Evolutionary conservation across 2,888 invertebrate genomes (phyloP), one percentile per base, ranked within the genome.

Genomic region (Erebia palarica): DNA sequence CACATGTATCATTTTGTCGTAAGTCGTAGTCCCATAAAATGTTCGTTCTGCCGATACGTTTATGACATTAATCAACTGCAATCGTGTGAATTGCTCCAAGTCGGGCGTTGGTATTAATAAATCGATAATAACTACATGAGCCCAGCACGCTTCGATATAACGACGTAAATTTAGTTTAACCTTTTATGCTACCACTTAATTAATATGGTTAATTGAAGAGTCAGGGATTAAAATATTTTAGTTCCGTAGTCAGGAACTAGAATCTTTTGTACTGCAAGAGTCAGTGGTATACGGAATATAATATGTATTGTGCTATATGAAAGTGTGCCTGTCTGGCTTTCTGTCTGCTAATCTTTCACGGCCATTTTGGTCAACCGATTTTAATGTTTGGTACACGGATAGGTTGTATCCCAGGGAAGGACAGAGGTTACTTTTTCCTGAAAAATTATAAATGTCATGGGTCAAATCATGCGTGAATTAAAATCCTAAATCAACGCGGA

Each of bases 101-200:
- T 57, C 16, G 69, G 55, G 58, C 65, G 64, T 70, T 21, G 53
- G 59, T 42, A 58, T 69, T 76, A 74, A 78, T 80, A 80, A 83
- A 81, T 84, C 81, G 81, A 83, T 83, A 80, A 9, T 55, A 55
- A 16, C 76, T 84, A 78, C 78, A 82, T 84, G 84, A 86, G 78
- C 77, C 78, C 77, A 79, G 78, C 75, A 76, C 77, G 75, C 75
- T 76, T 73, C 70, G 73, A 77, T 82, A 80, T 83, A 81, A 75
- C 79, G 74, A 82, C 77, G 77, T 72, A 67, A 76, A 84, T 81
- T 79, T 78, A 80, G 77, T 44, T 60, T 16, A 44, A 73, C 70
- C 77, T 64, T n/a, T 27, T n/a, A 51, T 36, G 2, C 21, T 44
- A 51, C 27, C 64, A 49, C 9, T 21, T 49, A 27, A 27, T 63